phyloP scores from a whole-genome alignment of 2,797 vertebrate genomes.

The Salmo trutta region DNA sequence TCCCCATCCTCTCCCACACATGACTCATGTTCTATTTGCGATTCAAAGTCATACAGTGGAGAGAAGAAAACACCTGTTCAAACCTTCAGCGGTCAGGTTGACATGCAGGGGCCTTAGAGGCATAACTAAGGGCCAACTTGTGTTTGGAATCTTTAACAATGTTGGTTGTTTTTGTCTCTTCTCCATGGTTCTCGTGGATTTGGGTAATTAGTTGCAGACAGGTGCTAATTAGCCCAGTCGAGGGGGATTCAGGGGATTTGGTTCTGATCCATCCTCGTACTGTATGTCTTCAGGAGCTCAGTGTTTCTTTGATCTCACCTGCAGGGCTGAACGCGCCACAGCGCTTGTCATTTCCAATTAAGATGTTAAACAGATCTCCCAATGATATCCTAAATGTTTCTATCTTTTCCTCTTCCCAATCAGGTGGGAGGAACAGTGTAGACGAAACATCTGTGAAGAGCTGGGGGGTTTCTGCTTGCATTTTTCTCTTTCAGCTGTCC shows the following conservation, averaged over 20 bases:
- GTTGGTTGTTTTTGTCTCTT: constrained; percentile 17
- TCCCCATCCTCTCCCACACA: constrained; percentile 30
- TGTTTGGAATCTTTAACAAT: constrained; percentile 41
- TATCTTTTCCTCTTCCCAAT: constrained; percentile 30
- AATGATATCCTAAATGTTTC: constrained; percentile 48
- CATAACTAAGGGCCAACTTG: constrained; percentile 31
- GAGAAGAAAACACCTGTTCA: constrained; percentile 57
- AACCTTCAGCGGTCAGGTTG: constrained; percentile 30
- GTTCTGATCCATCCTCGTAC: constrained; percentile 59
- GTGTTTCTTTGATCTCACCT: constrained; percentile 65
- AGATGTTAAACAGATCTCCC: constrained; percentile 66
- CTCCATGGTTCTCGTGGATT: constrained; percentile 49
- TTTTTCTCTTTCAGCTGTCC: constrained; percentile 53
- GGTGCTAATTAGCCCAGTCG: constrained; percentile 69
- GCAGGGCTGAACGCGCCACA: constrained; percentile 59
- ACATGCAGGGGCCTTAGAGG: constrained; percentile 40
- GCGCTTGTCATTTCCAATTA: constrained; percentile 73
- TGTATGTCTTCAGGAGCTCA: constrained; percentile 53
- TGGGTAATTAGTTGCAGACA: constrained; percentile 63
- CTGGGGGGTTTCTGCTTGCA: constrained; percentile 42
- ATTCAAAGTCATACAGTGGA: constrained; percentile 24
- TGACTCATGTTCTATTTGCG: constrained; percentile 9
- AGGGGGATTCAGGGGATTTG: constrained; percentile 45
- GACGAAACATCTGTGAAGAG: constrained; percentile 58
- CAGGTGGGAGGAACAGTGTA: constrained; percentile 43